These are phyloP conservation scores for Delichon dasypus DNA, from an alignment of 2,797 vertebrate genomes.

Conservation along the genomic window DNA sequence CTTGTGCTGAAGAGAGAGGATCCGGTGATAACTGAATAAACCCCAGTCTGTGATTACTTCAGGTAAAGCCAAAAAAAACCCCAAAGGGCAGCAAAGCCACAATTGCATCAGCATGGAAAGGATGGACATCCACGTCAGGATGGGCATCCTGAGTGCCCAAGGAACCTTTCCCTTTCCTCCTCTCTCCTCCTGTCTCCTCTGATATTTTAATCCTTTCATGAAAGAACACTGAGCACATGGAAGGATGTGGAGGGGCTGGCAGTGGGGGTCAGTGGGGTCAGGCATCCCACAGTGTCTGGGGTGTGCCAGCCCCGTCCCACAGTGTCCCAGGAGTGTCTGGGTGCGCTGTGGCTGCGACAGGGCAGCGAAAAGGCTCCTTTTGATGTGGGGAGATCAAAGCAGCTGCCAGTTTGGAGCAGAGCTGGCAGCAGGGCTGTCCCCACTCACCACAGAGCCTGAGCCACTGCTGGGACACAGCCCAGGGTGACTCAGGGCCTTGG, in stretches of 20 bases:
- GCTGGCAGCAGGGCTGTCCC: neutral
- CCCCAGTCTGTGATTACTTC: neutral
- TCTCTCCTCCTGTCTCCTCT: neutral
- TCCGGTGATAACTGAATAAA: neutral
- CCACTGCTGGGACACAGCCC: neutral
- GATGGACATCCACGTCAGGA: neutral
- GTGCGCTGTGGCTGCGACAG: fast-evolving
- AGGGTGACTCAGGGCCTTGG: neutral
- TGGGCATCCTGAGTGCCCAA: fast-evolving
- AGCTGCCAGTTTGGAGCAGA: neutral
- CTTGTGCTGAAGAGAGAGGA: neutral
- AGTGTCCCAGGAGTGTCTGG: neutral
- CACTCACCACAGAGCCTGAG: neutral
- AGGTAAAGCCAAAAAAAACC: neutral
- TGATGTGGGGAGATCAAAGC: neutral
- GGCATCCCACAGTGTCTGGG: fast-evolving
- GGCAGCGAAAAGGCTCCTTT: neutral
- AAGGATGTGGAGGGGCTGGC: neutral
- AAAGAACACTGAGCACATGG: neutral
- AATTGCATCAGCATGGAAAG: neutral
- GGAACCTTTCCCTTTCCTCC: neutral
- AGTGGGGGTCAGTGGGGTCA: fast-evolving
- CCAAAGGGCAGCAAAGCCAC: neutral
- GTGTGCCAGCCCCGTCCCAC: neutral
- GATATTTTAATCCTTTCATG: too few relatives aligned